Evolutionary conservation across 1,140 invertebrate genomes (phyloP).

Genomic region (Zaprionus davidi): DNA sequence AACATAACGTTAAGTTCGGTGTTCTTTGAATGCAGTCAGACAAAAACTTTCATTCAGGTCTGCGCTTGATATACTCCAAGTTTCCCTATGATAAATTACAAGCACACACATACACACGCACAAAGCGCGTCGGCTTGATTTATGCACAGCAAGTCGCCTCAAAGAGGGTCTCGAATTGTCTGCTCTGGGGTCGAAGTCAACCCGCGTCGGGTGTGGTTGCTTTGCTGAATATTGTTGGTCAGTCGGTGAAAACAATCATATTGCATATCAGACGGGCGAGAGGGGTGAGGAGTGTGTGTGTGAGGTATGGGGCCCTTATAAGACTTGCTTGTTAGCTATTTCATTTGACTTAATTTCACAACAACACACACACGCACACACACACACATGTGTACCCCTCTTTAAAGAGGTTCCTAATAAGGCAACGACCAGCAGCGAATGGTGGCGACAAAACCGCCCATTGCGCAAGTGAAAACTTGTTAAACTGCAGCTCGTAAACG

Average conservation of each 20-base stretch:
- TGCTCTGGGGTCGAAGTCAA: slow-evolving; percentile 16
- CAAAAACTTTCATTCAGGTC: slow-evolving; percentile 52
- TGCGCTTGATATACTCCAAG: slow-evolving; percentile 34
- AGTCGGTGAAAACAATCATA: slow-evolving; percentile 54
- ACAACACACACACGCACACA: slow-evolving; percentile 11
- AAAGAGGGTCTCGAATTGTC: slow-evolving; percentile 19
- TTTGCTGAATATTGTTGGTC: slow-evolving; percentile 9
- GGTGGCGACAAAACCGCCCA: slow-evolving; percentile 5
- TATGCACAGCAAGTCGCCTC: slow-evolving; percentile 22
- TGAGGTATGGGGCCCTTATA: slow-evolving; percentile 39
- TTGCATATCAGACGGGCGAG: slow-evolving; percentile 47
- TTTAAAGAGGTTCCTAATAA: slow-evolving; percentile 23
- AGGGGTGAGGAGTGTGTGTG: not conserved
- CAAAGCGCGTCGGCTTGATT: slow-evolving; percentile 39
- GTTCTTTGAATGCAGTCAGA: slow-evolving; percentile 13
- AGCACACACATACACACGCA: not conserved
- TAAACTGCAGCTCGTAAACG: slow-evolving; percentile 38
- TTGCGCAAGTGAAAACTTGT: slow-evolving; percentile 61
- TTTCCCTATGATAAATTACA: slow-evolving; percentile 48
- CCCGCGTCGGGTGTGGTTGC: not conserved
- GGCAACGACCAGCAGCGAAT: slow-evolving; percentile 12
- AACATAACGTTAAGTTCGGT: not conserved
- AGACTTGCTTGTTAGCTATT: slow-evolving; percentile 36
- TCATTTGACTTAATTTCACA: slow-evolving; percentile 50
- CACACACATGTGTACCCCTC: not conserved